A percentile compares a stretch with the other conserved stretches of the same genome.
These are phyloP conservation scores for Bombus confusus DNA, from an alignment of 1,140 invertebrate species.

Conservation along the genomic window DNA sequence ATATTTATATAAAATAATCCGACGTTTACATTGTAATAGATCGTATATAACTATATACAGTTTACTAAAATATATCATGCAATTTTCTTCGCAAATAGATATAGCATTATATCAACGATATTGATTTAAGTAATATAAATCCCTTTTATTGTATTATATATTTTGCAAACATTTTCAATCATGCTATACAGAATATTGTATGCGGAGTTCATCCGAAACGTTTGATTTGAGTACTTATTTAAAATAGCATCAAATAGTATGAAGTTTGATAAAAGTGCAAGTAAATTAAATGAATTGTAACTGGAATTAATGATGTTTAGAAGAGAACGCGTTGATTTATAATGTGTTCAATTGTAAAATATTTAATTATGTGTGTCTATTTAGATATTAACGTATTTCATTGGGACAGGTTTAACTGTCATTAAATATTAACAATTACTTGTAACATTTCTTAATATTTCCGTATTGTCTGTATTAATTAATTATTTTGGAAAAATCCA, in stretches of 20 bases:
- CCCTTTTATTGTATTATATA: conserved; percentile 1
- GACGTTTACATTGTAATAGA: conserved; percentile 13
- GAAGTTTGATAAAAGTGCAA: neutral
- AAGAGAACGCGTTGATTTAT: conserved; percentile 7
- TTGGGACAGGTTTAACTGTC: neutral
- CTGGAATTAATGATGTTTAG: conserved; percentile 2
- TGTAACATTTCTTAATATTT: conserved; percentile 6
- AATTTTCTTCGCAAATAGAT: neutral
- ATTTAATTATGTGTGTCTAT: conserved; percentile 6
- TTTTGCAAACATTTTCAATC: neutral
- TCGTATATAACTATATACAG: neutral
- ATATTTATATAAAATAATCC: neutral
- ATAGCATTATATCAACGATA: conserved; percentile 17
- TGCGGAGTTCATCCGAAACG: neutral
- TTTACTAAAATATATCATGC: neutral
- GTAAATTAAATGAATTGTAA: conserved; percentile 11
- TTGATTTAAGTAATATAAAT: conserved; percentile 7
- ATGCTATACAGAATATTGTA: neutral
- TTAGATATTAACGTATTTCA: neutral
- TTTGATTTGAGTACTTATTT: neutral
- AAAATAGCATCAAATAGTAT: neutral
- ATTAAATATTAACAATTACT: neutral
- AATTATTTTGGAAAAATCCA: neutral
- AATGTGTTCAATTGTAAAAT: conserved; percentile 23
- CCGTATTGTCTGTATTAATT: neutral